Evolutionary conservation across 1,140 invertebrate genomes (phyloP).

Genomic region (Calosoma granatense): DNA sequence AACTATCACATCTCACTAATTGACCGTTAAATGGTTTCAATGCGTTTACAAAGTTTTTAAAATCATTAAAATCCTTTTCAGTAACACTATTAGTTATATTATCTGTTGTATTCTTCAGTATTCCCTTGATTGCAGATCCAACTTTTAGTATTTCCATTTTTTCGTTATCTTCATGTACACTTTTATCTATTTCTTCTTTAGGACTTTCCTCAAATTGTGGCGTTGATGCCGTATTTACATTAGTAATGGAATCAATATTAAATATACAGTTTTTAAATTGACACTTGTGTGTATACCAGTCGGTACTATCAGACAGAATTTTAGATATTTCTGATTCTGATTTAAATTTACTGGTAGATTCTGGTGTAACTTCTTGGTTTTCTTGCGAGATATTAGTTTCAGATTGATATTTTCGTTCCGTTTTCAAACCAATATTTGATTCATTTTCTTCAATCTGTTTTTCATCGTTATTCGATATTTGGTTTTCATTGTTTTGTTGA

Average conservation of each 20-base stretch:
- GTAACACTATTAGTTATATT: conserved; percentile 12
- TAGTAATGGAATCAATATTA: conserved; percentile 27
- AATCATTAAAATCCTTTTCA: background rate
- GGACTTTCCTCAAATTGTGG: too few species aligned
- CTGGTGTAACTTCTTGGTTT: conserved; percentile 9
- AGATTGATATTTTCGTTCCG: background rate
- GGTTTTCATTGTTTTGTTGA: background rate
- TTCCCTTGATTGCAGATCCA: conserved; percentile 26
- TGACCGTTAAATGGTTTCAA: conserved; percentile 21
- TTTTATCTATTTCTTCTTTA: conserved; percentile 9
- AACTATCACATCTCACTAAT: conserved; percentile 28
- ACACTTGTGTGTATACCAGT: conserved; percentile 26
- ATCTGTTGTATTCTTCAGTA: conserved; percentile 26
- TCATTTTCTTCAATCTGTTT: background rate
- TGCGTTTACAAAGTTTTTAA: background rate
- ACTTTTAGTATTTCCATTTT: conserved; percentile 9
- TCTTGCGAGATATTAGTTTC: conserved; percentile 12
- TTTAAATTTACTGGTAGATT: background rate
- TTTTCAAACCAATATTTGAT: too few species aligned
- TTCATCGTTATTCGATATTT: background rate
- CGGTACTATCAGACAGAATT: background rate
- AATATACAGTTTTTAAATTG: conserved; percentile 33
- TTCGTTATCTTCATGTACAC: conserved; percentile 11
- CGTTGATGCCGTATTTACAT: conserved; percentile 22
- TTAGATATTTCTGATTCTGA: background rate